Evolutionary conservation across 2,888 invertebrate genomes (phyloP), one percentile per base, ranked within the genome.

Genomic region (Danaus chrysippus): DNA sequence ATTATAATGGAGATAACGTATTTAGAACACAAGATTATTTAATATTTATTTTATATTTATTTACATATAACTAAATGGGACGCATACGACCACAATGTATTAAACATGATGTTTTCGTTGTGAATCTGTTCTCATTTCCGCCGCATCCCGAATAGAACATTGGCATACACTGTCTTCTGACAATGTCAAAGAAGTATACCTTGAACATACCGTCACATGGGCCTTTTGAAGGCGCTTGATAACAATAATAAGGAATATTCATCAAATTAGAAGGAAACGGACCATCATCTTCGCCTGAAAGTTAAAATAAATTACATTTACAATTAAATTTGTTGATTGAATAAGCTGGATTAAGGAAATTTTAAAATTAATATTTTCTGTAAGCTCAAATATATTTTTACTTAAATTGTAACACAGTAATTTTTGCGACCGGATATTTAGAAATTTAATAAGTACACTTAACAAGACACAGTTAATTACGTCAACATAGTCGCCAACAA

Each of bases 121-220:
- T 34, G 62, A 89, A 90, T 68, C 82, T 76, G 66, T 91, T 91
- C 62, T 86, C 86, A 60, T 90, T 91, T 13, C 90, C 90, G 0
- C 90, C 89, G 63, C 90, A 90, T 0, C 90, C 90, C 0, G 90
- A 89, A 66, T 88, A 90, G 63, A 86, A 76, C 86, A 90, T 87
- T 5, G 81, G 82, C 81, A 82, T 78, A 65, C 90, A 90, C 61
- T 77, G 70, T 42, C 89, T 76, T 63, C 83, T 74, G 9, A 88
- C 76, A 1, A 89, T 55, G 65, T 91, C 90, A 71, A 71, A 89
- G 77, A 87, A 91, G 80, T 85, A 90, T 1, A 78, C 77, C 61
- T 79, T 63, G 65, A 73, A 73, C 74, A 81, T 75, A 0, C 71
- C 67, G 13, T 69, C 68, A 68, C 90, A 90, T 0, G 86, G 83